Evolutionary conservation across 2,888 invertebrate species (phyloP).

Genomic region (Serrognathus titanus): DNA sequence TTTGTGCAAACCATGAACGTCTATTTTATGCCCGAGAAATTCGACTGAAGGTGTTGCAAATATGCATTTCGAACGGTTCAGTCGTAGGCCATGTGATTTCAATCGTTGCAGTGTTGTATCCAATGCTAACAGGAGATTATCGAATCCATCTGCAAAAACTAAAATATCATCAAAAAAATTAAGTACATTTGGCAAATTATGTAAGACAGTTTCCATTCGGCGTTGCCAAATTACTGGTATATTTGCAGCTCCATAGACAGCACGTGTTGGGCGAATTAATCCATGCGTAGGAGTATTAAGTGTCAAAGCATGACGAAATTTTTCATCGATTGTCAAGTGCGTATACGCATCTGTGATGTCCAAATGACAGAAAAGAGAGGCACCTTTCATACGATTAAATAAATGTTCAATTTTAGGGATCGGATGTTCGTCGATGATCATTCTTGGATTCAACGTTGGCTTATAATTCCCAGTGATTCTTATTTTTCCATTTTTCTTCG

Average conservation of each 20-base stretch:
- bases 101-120: not conserved
- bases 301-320: not conserved
- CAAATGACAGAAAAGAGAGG: too few relatives aligned
- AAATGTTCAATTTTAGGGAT: too few relatives aligned
- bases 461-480: not conserved
- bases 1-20: not conserved
- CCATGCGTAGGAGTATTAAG: not conserved
- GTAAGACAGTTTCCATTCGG: too few relatives aligned
- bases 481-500: not conserved
- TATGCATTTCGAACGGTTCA: not conserved
- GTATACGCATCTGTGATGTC: too few relatives aligned
- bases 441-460: not conserved
- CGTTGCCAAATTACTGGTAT: not conserved
- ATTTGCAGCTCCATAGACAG: not conserved
- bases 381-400: too few relatives aligned
- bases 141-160: too few relatives aligned
- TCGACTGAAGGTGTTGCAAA: not conserved
- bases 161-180: too few relatives aligned
- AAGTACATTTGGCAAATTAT: too few relatives aligned
- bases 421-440: too few relatives aligned
- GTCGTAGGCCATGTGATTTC: not conserved
- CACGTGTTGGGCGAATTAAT: not conserved
- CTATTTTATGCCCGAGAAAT: too few relatives aligned
- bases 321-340: too few relatives aligned
- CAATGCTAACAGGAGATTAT: too few relatives aligned